Percentiles rank a stretch among this genome's conserved stretches.
Conservation (phyloP, 2,888 invertebrate species). For the Andrena bucephala region DNA sequence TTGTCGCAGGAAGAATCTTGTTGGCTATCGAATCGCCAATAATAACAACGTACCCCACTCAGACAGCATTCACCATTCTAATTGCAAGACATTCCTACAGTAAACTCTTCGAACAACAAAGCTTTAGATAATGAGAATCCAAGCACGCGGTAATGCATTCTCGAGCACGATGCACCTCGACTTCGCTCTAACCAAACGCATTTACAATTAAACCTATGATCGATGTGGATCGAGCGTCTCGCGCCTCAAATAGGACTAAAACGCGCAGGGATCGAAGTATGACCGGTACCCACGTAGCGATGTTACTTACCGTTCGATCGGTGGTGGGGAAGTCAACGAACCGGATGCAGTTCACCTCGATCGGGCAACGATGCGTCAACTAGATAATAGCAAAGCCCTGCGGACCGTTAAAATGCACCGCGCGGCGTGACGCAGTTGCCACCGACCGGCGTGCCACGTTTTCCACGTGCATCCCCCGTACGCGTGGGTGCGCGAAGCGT, state of each 20-base stretch:
- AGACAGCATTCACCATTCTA: too few species aligned
- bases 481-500: background rate
- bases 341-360: constrained; percentile 32
- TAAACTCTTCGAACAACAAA: too few species aligned
- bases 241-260: too few species aligned
- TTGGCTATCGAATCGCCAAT: too few species aligned
- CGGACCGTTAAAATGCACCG: constrained; percentile 35
- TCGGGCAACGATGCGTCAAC: constrained; percentile 26
- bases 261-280: background rate
- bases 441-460: constrained; percentile 11
- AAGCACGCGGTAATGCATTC: too few species aligned
- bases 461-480: background rate
- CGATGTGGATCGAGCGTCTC: too few species aligned
- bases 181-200: too few species aligned
- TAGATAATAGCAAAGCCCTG: constrained; percentile 28
- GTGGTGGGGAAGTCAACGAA: constrained; percentile 25
- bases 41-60: too few species aligned
- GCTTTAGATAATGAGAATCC: too few species aligned
- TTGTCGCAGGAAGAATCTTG: background rate
- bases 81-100: too few species aligned
- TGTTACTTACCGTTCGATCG: constrained; percentile 33
- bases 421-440: constrained; percentile 30
- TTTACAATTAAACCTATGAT: too few species aligned
- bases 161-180: too few species aligned
- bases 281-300: background rate